Percentiles rank a stretch among this genome's conserved stretches.
Evolutionary conservation across 2,888 invertebrate species (phyloP).

Genomic region (Plagodis pulveraria): DNA sequence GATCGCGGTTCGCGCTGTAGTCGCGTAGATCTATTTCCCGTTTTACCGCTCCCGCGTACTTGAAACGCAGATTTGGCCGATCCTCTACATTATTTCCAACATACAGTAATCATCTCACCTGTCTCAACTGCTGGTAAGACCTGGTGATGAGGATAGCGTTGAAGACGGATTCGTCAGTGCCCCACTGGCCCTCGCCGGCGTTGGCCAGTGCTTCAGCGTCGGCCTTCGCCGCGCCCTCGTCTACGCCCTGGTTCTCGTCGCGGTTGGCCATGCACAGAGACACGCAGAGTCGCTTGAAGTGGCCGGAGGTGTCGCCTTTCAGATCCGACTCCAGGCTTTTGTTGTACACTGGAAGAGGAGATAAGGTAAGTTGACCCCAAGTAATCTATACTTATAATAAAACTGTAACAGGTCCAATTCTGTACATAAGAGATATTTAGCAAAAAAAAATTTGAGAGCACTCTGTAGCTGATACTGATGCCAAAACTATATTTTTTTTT

Average conservation of each 20-base stretch:
- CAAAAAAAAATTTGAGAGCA: no score
- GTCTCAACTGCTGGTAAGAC: conserved; percentile 94
- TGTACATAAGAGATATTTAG: no score
- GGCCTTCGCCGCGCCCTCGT: conserved; percentile 90
- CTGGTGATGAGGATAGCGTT: conserved; percentile 94
- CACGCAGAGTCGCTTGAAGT: conserved; percentile 95
- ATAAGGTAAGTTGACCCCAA: neutral
- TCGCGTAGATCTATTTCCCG: no score
- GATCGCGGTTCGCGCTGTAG: no score
- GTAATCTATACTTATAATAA: no score
- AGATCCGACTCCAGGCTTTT: conserved; percentile 93
- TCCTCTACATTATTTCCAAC: no score
- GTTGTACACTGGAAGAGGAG: conserved; percentile 88
- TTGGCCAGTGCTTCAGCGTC: conserved; percentile 92
- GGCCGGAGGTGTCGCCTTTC: conserved; percentile 97
- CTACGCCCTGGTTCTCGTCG: conserved; percentile 94
- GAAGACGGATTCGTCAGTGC: conserved; percentile 95
- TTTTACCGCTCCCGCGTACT: no score
- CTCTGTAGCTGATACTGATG: no score
- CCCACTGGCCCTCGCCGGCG: conserved; percentile 94
- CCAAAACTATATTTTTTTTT: no score
- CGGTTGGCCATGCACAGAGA: conserved; percentile 95
- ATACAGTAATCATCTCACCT: conserved; percentile 56
- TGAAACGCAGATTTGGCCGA: no score
- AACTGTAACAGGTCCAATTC: no score